A percentile compares a stretch with the other conserved stretches of the same genome.
Conservation (phyloP, 2,113 vertebrate genomes). For the Neogobius melanostomus region DNA sequence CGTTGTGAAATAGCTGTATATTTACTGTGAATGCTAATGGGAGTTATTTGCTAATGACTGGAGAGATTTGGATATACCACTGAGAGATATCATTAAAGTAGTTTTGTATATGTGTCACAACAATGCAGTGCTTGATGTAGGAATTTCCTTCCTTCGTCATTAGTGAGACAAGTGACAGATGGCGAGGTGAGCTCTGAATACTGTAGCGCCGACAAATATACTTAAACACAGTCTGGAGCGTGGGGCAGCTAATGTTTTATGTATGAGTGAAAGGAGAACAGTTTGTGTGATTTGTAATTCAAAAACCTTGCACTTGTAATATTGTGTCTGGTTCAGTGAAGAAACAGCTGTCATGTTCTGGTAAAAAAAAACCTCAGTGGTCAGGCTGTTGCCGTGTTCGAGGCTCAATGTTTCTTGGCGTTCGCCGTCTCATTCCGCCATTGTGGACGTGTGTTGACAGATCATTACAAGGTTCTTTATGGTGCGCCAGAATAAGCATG, state of each 20-base stretch:
- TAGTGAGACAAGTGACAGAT: slow-evolving; percentile 42
- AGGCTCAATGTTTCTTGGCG: not conserved
- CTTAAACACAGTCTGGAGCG: not conserved
- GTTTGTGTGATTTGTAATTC: not conserved
- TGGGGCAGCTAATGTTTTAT: not conserved
- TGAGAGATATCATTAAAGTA: not conserved
- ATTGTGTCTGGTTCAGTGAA: not conserved
- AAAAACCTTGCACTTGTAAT: not conserved
- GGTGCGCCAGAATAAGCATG: too few relatives aligned
- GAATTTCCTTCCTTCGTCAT: not conserved
- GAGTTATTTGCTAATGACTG: slow-evolving; percentile 5
- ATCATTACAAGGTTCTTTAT: not conserved
- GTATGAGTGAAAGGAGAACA: not conserved
- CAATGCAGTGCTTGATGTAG: not conserved
- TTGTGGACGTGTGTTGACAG: not conserved
- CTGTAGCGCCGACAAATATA: not conserved
- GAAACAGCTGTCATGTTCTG: not conserved
- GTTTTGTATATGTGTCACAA: not conserved
- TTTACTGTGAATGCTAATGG: too few relatives aligned
- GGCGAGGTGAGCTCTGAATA: slow-evolving; percentile 29
- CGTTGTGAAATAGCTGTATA: not conserved
- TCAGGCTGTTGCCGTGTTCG: not conserved
- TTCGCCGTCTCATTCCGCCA: not conserved
- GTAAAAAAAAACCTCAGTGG: not conserved
- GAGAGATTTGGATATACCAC: slow-evolving; percentile 8